Conservation (phyloP, 1,140 invertebrate genomes). For the Danaus plexippus region DNA sequence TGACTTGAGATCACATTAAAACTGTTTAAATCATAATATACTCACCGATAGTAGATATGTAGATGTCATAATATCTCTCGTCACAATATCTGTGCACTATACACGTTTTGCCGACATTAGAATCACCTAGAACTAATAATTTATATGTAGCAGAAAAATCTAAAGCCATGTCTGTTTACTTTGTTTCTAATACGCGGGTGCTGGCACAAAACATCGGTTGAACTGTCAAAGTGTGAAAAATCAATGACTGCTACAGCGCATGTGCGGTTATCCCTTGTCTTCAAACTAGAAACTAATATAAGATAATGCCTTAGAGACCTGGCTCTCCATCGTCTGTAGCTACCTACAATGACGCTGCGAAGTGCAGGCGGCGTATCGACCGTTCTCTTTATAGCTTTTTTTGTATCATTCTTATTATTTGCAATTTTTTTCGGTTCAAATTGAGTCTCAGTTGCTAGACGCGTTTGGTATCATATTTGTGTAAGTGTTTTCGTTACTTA, state of each 20-base stretch:
- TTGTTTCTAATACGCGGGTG: slow-evolving; percentile 44
- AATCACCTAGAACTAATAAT: slow-evolving; percentile 89
- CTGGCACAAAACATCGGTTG: slow-evolving; percentile 57
- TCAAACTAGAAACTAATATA: slow-evolving; percentile 30
- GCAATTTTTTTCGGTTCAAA: too few relatives aligned
- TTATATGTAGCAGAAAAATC: slow-evolving; percentile 89
- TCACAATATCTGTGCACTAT: slow-evolving; percentile 92
- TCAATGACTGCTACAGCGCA: slow-evolving; percentile 60
- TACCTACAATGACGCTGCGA: slow-evolving; percentile 17
- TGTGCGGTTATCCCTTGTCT: slow-evolving; percentile 41
- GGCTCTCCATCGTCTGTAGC: slow-evolving; percentile 17
- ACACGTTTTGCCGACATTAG: slow-evolving; percentile 93
- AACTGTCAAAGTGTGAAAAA: slow-evolving; percentile 70
- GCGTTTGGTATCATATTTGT: too few relatives aligned
- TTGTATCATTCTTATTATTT: slow-evolving; percentile 20
- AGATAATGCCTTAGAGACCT: slow-evolving; percentile 22
- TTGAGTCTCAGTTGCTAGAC: too few relatives aligned
- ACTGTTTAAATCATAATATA: slow-evolving; percentile 40
- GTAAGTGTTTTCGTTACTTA: too few relatives aligned
- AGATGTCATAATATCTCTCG: slow-evolving; percentile 91
- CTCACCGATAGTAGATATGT: slow-evolving; percentile 93
- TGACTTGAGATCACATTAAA: slow-evolving; percentile 45
- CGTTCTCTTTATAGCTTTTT: slow-evolving; percentile 17
- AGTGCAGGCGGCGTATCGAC: slow-evolving; percentile 22
- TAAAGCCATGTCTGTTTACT: slow-evolving; percentile 79